Conservation (phyloP, 1,140 invertebrate genomes). For the Atta colombica region DNA sequence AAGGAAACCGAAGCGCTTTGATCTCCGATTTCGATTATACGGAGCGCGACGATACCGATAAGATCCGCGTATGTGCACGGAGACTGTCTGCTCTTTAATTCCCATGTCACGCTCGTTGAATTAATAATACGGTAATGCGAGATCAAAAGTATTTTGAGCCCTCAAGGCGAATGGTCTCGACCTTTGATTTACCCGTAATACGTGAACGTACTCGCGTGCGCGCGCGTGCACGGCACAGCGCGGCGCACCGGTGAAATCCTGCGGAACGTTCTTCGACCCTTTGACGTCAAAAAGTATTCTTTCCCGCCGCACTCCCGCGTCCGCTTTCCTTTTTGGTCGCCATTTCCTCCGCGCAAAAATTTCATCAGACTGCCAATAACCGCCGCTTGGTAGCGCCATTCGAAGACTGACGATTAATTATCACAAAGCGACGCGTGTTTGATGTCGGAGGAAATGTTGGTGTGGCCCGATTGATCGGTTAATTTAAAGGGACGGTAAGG, state of each 20-base stretch:
- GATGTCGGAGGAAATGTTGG: constrained; percentile 80
- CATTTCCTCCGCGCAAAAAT: constrained; percentile 69
- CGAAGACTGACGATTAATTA: constrained; percentile 83
- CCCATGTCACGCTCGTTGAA: constrained; percentile 65
- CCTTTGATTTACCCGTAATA: constrained; percentile 63
- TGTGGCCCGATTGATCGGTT: constrained; percentile 84
- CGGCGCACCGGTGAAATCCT: constrained; percentile 40
- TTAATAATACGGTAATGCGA: constrained; percentile 64
- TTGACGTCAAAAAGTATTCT: constrained; percentile 73
- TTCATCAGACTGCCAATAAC: constrained; percentile 76
- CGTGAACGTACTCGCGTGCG: constrained; percentile 34
- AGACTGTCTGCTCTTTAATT: constrained; percentile 64
- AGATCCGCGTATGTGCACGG: constrained; percentile 61
- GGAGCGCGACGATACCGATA: constrained; percentile 64
- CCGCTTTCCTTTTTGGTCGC: constrained; percentile 54
- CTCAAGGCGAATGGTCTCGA: constrained; percentile 53
- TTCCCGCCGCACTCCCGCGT: constrained; percentile 41
- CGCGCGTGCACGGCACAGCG: background rate
- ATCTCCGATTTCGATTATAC: constrained; percentile 65
- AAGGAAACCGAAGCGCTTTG: constrained; percentile 56
- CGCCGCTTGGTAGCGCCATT: constrained; percentile 54
- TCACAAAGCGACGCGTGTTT: constrained; percentile 84
- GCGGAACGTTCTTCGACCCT: constrained; percentile 66
- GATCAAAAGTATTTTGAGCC: constrained; percentile 60
- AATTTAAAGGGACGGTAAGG: constrained; percentile 84